phyloP scores from a whole-genome alignment of 2,113 vertebrate species.

The Microtus pennsylvanicus region DNA sequence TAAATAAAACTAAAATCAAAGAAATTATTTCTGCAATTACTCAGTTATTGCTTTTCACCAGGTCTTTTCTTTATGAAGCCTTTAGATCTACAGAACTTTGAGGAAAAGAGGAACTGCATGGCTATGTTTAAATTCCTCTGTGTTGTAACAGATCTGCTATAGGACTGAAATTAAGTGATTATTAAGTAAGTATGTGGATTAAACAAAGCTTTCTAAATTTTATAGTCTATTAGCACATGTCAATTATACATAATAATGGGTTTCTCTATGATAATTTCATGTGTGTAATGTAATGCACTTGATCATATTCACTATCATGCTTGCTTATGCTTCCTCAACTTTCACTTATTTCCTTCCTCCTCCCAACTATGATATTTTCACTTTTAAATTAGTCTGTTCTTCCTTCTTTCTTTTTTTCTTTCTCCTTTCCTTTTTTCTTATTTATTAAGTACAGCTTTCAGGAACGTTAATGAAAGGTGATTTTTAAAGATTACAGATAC shows the following conservation, averaged over 20 bases:
- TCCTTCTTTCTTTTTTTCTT: neutral
- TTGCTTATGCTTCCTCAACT: neutral
- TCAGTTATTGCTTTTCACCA: neutral
- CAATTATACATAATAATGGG: neutral
- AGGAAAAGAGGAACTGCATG: neutral
- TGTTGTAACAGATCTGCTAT: neutral
- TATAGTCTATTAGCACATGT: neutral
- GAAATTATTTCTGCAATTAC: conserved; percentile 29
- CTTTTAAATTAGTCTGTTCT: too few relatives aligned
- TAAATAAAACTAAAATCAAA: conserved; percentile 31
- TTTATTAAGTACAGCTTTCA: neutral
- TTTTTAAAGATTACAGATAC: neutral
- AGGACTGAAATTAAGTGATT: neutral
- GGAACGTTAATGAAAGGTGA: neutral
- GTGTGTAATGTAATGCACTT: neutral
- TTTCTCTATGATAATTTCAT: neutral
- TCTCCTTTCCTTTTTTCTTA: neutral
- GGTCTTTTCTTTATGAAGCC: neutral
- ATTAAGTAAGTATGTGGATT: neutral
- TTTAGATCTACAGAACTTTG: neutral
- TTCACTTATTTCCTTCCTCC: neutral
- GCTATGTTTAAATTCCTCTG: neutral
- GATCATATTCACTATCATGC: neutral
- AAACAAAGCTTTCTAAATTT: neutral
- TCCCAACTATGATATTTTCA: too few relatives aligned